Evolutionary conservation across 2,888 invertebrate species (phyloP).

Genomic region (Morinoia aosen): DNA sequence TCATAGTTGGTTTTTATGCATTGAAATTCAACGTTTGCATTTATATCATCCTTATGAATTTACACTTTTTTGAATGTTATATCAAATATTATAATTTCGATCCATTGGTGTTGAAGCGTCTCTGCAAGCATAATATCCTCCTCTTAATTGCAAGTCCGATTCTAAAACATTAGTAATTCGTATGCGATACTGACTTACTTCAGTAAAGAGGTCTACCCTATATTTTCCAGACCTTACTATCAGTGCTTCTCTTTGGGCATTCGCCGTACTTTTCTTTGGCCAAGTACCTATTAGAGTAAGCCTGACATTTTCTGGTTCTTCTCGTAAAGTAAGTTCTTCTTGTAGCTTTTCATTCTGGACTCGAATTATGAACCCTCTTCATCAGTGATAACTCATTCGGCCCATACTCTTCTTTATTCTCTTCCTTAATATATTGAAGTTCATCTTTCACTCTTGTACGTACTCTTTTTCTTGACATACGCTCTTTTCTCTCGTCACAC

Average conservation of each 20-base stretch:
- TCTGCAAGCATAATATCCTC: not conserved
- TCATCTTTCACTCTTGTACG: not conserved
- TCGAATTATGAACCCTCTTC: not conserved
- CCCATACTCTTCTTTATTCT: not conserved
- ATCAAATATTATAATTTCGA: not conserved
- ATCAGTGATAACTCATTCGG: not conserved
- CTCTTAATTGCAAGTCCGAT: not conserved
- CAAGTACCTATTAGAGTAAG: conserved; percentile 33
- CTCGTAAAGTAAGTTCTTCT: conserved; percentile 18
- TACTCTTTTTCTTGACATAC: not conserved
- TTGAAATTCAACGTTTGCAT: not conserved
- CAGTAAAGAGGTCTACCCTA: not conserved
- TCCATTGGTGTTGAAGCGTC: not conserved
- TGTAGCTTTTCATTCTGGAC: conserved; percentile 15
- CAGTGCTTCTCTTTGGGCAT: conserved; percentile 38
- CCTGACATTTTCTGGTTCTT: conserved; percentile 39
- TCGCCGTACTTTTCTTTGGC: conserved; percentile 44
- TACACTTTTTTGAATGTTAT: not conserved
- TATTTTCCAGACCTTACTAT: not conserved
- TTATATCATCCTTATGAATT: not conserved
- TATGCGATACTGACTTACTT: not conserved
- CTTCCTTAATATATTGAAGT: not conserved
- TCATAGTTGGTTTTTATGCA: not conserved
- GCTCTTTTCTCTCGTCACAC: not conserved
- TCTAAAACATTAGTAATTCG: not conserved